Evolutionary conservation across 23 tunicate species (phyloP), one percentile per base, ranked within the genome.

Genomic region (Corella eumyota): DNA sequence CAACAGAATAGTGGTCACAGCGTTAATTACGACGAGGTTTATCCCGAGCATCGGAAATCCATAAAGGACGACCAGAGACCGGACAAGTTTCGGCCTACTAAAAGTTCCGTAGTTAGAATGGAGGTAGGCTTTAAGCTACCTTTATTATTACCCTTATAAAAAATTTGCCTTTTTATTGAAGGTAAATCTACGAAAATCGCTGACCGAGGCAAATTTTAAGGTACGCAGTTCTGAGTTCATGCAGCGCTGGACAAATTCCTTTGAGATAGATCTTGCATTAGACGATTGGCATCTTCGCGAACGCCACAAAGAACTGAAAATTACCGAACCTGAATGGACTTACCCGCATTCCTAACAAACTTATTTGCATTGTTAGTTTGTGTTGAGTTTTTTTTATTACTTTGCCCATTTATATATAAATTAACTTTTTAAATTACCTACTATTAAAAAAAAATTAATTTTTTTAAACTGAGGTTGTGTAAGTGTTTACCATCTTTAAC

Each of bases 151-250:
- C 11, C 48, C 11, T 11, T 15, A 40, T 15, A 40, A 40, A 40
- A 9, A 40, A 9, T 40, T 40, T 40, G 11, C 48, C 11, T 40
- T 11, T 40, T 40, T 40, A 40, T 11, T 40, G 48, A 40, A 80
- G 90, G 79, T 80, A 11, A 68, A 71, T 33, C 55, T 80, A 29
- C 79, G 74, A 24, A 80, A 80, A 32, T 40, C 78, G 17, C 27
- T 80, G 27, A 62, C 90, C 15, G 90, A 80, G 72, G 78, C 79
- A 23, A 57, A 68, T 21, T 80, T 71, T 28, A 71, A 64, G 49
- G 65, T 68, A 4, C 45, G 56, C 19, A 80, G 90, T 58, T 68
- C 62, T 19, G 67, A 64, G 25, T 80, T 80, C 57, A 71, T 80
- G 46, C 65, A 46, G 15, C 48, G 51, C n/a, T 80, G 90, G 90